Conservation (phyloP, 2,113 vertebrate genomes). For the Bostrychus sinensis region DNA sequence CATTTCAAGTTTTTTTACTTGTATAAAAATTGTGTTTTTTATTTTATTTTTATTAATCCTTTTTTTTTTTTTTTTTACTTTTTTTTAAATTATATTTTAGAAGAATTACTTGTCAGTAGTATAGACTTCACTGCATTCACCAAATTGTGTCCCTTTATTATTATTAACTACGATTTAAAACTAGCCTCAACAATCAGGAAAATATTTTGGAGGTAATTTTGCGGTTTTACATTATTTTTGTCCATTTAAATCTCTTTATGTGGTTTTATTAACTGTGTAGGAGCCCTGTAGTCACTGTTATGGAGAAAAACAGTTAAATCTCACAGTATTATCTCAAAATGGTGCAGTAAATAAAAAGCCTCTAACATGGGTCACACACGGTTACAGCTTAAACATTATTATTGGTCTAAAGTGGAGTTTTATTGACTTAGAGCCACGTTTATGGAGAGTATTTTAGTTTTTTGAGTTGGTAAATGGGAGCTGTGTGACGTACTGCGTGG, state of each 20-base stretch:
- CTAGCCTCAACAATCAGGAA: too few species aligned
- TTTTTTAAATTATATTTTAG: too few species aligned
- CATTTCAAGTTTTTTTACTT: too few species aligned
- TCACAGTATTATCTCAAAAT: background rate
- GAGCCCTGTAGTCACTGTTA: background rate
- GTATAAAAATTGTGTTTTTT: too few species aligned
- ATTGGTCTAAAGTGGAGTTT: constrained; percentile 2
- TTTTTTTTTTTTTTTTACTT: too few species aligned
- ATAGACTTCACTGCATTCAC: too few species aligned
- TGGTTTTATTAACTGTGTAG: background rate
- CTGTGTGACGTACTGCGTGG: background rate
- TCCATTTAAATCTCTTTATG: background rate
- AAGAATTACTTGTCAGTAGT: too few species aligned
- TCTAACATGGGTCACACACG: background rate
- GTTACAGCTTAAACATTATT: background rate
- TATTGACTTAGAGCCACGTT: background rate
- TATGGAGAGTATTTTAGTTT: background rate
- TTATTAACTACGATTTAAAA: too few species aligned
- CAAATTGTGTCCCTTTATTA: too few species aligned
- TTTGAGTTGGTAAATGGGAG: background rate
- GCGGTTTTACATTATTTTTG: too few species aligned
- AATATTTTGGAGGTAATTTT: too few species aligned
- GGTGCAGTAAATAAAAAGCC: background rate
- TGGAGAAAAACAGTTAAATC: background rate
- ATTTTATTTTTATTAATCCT: too few species aligned